Percentiles rank a stretch among this genome's conserved stretches.
Conservation (phyloP, 53 echinoderm and acorn worm species). For the Glandiceps talaboti region DNA sequence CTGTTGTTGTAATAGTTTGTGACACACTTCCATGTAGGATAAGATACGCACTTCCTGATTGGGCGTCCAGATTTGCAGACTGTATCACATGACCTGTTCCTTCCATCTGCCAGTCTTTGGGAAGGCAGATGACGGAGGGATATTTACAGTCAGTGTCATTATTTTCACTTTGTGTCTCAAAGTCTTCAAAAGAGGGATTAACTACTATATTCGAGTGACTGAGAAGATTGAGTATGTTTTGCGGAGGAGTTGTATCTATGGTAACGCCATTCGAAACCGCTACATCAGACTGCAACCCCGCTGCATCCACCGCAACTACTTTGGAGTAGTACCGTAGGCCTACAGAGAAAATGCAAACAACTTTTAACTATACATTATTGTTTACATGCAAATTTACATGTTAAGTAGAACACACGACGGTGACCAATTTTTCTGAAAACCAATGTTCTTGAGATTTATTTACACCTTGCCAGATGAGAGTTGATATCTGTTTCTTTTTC, state of each 20-base stretch:
- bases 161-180: neutral
- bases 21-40: neutral
- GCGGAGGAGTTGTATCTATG: slow-evolving; percentile 24
- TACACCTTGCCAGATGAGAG: too few relatives aligned
- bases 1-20: neutral
- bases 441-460: too few relatives aligned
- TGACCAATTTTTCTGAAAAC: too few relatives aligned
- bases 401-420: too few relatives aligned
- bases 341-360: too few relatives aligned
- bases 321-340: slow-evolving; percentile 12
- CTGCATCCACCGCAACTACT: slow-evolving; percentile 22
- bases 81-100: neutral
- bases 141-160: neutral
- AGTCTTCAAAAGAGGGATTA: slow-evolving; percentile 36
- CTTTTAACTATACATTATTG: too few relatives aligned
- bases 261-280: slow-evolving; percentile 25
- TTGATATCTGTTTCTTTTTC: too few relatives aligned
- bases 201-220: slow-evolving; percentile 12
- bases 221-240: neutral
- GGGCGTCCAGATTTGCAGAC: neutral
- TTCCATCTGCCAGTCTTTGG: neutral
- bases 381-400: too few relatives aligned
- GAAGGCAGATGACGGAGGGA: neutral
- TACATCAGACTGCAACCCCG: slow-evolving; percentile 17
- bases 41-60: neutral